Conservation (phyloP, 2,888 invertebrate species). For the Hedya salicella region DNA sequence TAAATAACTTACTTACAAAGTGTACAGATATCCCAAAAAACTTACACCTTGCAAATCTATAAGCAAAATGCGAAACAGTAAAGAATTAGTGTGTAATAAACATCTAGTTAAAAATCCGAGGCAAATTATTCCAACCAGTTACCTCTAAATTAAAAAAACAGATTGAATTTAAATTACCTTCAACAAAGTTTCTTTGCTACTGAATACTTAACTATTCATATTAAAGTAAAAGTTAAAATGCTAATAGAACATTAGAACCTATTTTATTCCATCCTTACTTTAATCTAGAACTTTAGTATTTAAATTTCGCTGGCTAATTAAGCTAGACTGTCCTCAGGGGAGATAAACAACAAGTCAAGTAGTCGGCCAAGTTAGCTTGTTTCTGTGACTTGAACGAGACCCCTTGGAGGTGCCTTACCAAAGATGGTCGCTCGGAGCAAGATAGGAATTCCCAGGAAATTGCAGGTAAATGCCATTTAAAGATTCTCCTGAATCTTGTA, state of each 20-base stretch:
- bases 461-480: not conserved
- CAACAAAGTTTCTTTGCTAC: not conserved
- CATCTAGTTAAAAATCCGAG: not conserved
- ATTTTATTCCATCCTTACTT: constrained; percentile 4
- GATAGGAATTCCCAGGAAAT: constrained; percentile 1
- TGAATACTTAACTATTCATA: constrained; percentile 3
- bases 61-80: too few relatives aligned
- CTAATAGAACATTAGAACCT: constrained; percentile 13
- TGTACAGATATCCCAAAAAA: too few relatives aligned
- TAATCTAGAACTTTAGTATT: constrained; percentile 13
- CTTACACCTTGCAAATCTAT: too few relatives aligned
- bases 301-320: constrained; percentile 33
- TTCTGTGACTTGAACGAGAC: constrained; percentile 20
- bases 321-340: not conserved
- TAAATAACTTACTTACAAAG: too few relatives aligned
- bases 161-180: constrained; percentile 15
- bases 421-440: constrained; percentile 1
- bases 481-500: constrained; percentile 1
- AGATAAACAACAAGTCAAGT: constrained; percentile 24
- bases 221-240: constrained; percentile 3
- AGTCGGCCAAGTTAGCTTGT: constrained; percentile 4
- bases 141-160: not conserved
- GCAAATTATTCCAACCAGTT: not conserved
- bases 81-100: not conserved
- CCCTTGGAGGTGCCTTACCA: constrained; percentile 6